Conservation (phyloP, 92 coral and sea anemone genomes). For the Actinostola sp. region DNA sequence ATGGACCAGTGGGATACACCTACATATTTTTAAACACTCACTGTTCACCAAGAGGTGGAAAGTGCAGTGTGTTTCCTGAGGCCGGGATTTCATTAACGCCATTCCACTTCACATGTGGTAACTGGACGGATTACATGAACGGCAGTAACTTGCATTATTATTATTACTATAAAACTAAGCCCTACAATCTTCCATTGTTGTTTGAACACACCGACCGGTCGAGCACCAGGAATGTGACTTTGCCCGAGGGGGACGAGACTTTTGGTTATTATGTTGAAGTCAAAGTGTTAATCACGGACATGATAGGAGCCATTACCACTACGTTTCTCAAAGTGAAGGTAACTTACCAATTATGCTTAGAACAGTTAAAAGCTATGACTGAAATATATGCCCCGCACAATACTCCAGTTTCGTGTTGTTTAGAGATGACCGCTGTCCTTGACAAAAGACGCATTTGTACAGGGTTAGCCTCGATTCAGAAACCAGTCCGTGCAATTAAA, state of each 20-base stretch:
- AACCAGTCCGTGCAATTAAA: too few relatives aligned
- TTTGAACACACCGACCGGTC: not conserved
- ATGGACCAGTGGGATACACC: slow-evolving; percentile 45
- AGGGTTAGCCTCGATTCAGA: too few relatives aligned
- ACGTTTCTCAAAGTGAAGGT: slow-evolving; percentile 22
- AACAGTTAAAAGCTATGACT: too few relatives aligned
- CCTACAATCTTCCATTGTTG: slow-evolving; percentile 12
- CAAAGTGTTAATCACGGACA: not conserved
- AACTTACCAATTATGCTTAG: not conserved
- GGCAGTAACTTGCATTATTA: slow-evolving; percentile 8
- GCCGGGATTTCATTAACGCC: slow-evolving; percentile 18
- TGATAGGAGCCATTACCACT: slow-evolving; percentile 4
- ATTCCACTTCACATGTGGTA: slow-evolving; percentile 32
- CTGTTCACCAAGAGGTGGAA: slow-evolving; percentile 43
- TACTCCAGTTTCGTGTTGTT: too few relatives aligned
- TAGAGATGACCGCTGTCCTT: too few relatives aligned
- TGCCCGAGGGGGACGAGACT: slow-evolving; percentile 30
- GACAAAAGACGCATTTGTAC: too few relatives aligned
- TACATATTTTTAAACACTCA: slow-evolving; percentile 33
- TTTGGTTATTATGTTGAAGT: slow-evolving; percentile 19
- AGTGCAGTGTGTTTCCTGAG: slow-evolving; percentile 37
- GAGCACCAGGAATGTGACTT: not conserved
- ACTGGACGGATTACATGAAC: slow-evolving; percentile 26
- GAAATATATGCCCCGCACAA: too few relatives aligned
- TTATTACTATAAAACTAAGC: slow-evolving; percentile 22